Evolutionary conservation across 2,888 invertebrate genomes (phyloP).

Genomic region (Tachina lurida): DNA sequence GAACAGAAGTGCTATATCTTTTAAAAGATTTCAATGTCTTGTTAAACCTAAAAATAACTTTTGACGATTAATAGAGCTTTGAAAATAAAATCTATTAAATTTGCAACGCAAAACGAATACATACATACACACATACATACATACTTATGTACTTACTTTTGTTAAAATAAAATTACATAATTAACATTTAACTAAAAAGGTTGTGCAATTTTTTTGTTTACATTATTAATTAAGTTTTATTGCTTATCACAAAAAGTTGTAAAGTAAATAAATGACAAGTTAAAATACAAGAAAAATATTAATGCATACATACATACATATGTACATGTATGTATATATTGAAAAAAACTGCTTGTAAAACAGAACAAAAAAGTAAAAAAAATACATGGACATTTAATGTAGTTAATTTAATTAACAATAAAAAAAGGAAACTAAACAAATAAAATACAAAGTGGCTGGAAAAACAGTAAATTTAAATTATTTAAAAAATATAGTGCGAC

Average conservation of each 20-base stretch:
- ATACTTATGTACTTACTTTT: not conserved
- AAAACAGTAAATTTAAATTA: too few relatives aligned
- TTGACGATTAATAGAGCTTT: not conserved
- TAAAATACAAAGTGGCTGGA: too few relatives aligned
- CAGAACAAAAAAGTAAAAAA: too few relatives aligned
- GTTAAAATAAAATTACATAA: slow-evolving; percentile 55
- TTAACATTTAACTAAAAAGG: slow-evolving; percentile 27
- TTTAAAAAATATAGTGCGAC: too few relatives aligned
- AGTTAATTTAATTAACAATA: too few relatives aligned
- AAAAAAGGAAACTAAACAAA: too few relatives aligned
- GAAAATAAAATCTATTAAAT: not conserved
- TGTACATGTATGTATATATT: not conserved
- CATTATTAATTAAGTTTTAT: slow-evolving; percentile 20
- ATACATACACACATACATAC: too few relatives aligned
- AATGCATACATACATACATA: not conserved
- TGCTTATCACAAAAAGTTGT: slow-evolving; percentile 1
- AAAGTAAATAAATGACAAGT: slow-evolving; percentile 16
- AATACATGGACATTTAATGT: too few relatives aligned
- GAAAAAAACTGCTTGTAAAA: too few relatives aligned
- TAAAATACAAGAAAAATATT: slow-evolving; percentile 9
- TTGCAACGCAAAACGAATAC: not conserved
- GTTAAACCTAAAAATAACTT: not conserved
- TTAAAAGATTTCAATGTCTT: not conserved
- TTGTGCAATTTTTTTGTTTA: slow-evolving; percentile 30
- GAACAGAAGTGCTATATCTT: not conserved